Evolutionary conservation across 2,797 vertebrate species (phyloP), one percentile per base, ranked within the genome.

Genomic region (Enteromius argenteus): DNA sequence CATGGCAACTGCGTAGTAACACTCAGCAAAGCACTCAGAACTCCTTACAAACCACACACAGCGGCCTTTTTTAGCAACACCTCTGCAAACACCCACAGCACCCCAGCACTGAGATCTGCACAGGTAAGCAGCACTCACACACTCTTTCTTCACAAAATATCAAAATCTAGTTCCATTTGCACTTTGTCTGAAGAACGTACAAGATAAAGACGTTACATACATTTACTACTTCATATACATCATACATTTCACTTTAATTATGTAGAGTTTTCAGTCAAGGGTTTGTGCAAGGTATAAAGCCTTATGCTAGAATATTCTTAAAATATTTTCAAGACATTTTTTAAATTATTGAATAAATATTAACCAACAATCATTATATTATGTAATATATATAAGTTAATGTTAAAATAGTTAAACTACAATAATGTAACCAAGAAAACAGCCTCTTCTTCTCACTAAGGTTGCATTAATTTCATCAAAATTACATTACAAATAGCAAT

Each of bases 81-180:
- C 51, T 75, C 73, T 56, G 51, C 73, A 75, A 75, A 75, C 73
- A 75, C 73, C 73, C 51, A 75, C 51, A 56, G 32, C 49, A 58
- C 30, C 51, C 49, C 32, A 75, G 30, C 49, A 14, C 32, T n/a
- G 10, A 56, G 49, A 56, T 75, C 21, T 56, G 51, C 19, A 56
- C 73, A 75, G 73, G 51, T 75, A 37, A 75, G 49, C 35, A 35
- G 9, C 44, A 23, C 32, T 37, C 72, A 15, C 32, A 51, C 46
- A 53, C 17, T 37, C 17, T 51, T 53, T 37, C 30, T 75, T 74
- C 49, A n/a, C 11, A 56, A 75, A 39, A 58, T 37, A 75, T 75
- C 13, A 37, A 56, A 56, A 56, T 56, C 17, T 19, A 7, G 30
- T 15, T 75, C 51, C 32, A 56, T 15, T 75, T 75, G 32, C 32